Conservation (phyloP, 2,888 invertebrate genomes). For the Pyrrhosoma nymphula region DNA sequence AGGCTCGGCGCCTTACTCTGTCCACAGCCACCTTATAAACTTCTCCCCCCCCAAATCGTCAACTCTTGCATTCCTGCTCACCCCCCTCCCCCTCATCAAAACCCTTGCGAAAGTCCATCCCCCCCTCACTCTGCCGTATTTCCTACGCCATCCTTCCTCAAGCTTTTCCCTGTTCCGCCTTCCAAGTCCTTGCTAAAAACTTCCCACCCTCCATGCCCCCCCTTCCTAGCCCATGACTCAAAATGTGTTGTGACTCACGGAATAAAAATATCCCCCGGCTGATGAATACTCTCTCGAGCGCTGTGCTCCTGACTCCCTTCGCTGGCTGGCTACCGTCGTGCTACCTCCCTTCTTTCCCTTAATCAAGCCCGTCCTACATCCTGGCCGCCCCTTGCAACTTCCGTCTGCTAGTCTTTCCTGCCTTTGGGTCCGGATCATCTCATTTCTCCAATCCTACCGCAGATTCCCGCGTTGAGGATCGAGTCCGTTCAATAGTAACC, state of each 20-base stretch:
- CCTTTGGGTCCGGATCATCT: not conserved
- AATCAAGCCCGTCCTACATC: not conserved
- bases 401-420: not conserved
- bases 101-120: not conserved
- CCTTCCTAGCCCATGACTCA: constrained; percentile 25
- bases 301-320: not conserved
- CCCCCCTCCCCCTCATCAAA: not conserved
- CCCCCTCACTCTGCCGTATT: not conserved
- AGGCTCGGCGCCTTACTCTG: not conserved
- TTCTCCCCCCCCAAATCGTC: not conserved
- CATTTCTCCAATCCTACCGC: not conserved
- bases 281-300: constrained; percentile 31
- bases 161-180: not conserved
- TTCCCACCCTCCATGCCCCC: not conserved
- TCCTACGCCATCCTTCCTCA: not conserved
- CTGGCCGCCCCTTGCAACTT: not conserved
- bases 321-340: not conserved
- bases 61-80: too few relatives aligned
- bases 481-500: too few relatives aligned
- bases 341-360: not conserved
- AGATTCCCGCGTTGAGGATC: not conserved
- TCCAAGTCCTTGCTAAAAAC: not conserved
- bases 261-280: constrained; percentile 56
- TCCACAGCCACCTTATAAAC: not conserved
- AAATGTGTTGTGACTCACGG: constrained; percentile 62